phyloP scores from a whole-genome alignment of 2,113 vertebrate species.

The Stigmatopora nigra region DNA sequence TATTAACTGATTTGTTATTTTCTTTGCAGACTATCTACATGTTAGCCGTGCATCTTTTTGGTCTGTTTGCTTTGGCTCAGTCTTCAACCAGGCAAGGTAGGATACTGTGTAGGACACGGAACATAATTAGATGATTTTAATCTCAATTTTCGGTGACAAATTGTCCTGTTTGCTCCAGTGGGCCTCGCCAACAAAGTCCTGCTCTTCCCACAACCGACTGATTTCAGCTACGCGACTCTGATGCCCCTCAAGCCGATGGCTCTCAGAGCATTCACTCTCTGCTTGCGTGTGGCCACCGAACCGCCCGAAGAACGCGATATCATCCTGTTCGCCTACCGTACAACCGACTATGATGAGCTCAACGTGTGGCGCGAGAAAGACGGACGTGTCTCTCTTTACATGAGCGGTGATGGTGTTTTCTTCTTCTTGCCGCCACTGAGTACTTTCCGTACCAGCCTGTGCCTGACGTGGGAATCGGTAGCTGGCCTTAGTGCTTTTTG shows the following conservation, averaged over 20 bases:
- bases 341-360: constrained; percentile 68
- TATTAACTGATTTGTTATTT: constrained; percentile 12
- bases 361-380: constrained; percentile 73
- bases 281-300: constrained; percentile 70
- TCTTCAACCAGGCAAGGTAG: constrained; percentile 53
- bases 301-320: constrained; percentile 64
- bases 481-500: constrained; percentile 68
- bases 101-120: too few species aligned
- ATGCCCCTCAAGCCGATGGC: constrained; percentile 64
- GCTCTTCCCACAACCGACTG: constrained; percentile 72
- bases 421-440: constrained; percentile 64
- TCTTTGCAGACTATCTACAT: constrained; percentile 41
- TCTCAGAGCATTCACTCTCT: constrained; percentile 69
- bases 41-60: constrained; percentile 28
- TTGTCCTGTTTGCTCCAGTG: constrained; percentile 20
- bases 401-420: constrained; percentile 60
- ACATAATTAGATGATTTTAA: too few species aligned
- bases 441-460: constrained; percentile 72
- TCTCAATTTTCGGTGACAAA: neutral
- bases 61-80: constrained; percentile 26
- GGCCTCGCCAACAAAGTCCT: constrained; percentile 67
- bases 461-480: constrained; percentile 71
- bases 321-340: constrained; percentile 76
- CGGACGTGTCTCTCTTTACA: constrained; percentile 64
- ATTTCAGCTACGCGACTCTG: constrained; percentile 70